Evolutionary conservation across 2,113 vertebrate species (phyloP).

Genomic region (Thalassoma bifasciatum): DNA sequence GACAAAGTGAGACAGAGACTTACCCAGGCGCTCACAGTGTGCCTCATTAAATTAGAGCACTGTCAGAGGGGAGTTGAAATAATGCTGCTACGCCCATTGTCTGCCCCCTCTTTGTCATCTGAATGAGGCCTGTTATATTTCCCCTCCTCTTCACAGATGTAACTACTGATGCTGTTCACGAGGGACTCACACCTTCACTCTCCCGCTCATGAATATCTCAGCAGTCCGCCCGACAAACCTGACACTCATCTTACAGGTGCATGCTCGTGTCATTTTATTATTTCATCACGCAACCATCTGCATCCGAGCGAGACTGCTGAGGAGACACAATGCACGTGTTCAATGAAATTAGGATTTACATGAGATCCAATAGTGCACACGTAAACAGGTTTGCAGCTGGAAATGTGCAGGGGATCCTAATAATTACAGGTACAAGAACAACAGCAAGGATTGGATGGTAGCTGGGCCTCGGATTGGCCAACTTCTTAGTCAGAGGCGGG

Average conservation of each 20-base stretch:
- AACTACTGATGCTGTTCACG: constrained; percentile 43
- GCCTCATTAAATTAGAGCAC: constrained; percentile 75
- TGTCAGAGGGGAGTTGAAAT: constrained; percentile 73
- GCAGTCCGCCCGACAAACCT: constrained; percentile 31
- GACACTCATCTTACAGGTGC: constrained; percentile 39
- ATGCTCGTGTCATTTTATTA: constrained; percentile 38
- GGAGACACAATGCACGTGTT: constrained; percentile 29
- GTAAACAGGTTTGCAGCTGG: constrained; percentile 22
- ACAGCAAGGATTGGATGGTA: neutral
- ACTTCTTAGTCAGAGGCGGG: neutral
- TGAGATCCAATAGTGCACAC: constrained; percentile 16
- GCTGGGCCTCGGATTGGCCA: neutral
- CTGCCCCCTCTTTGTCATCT: constrained; percentile 66
- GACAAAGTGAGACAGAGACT: constrained; percentile 70
- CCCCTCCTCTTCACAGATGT: constrained; percentile 53
- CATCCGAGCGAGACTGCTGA: constrained; percentile 27
- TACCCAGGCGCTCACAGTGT: constrained; percentile 51
- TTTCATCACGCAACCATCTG: constrained; percentile 54
- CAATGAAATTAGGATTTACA: constrained; percentile 44
- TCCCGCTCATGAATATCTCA: constrained; percentile 42
- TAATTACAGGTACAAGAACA: neutral
- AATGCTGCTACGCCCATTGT: constrained; percentile 61
- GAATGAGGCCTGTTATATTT: constrained; percentile 53
- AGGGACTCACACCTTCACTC: constrained; percentile 40
- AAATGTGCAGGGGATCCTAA: neutral